Evolutionary conservation across 1,140 invertebrate species (phyloP), one percentile per base, ranked within the genome.

Genomic region (Forficula auricularia): DNA sequence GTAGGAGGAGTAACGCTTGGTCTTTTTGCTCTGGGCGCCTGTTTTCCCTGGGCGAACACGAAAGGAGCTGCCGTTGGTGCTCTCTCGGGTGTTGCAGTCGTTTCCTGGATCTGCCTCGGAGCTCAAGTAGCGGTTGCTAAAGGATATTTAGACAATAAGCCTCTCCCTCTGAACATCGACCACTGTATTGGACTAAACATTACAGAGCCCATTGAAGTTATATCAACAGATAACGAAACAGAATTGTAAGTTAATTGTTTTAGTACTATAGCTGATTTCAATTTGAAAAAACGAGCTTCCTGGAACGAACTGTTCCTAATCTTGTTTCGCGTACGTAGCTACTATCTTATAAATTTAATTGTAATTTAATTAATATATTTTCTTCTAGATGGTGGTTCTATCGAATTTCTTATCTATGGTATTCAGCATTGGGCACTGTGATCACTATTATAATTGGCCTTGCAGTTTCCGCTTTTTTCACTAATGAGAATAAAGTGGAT

Each of bases 1-100:
- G 79, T 89, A 2, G 83, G 85, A 2, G 87, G 86, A 13, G 79
- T 89, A 0, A 73, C 85, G 1, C 58, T 90, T 3, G 86, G 84
- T 1, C 58, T 90, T 3, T 91, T 91, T 56, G 79, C 80, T 0
- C 57, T 91, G 16, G 88, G 87, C 38, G 88, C 91, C 72, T 85
- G 86, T 53, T 76, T 87, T 38, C 84, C 85, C 1, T 83, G 72
- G 67, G 79, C 82, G 1, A 89, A 87, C 57, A 62, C 62, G 34
- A 55, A 77, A 66, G 71, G 82, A n/a, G 80, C 80, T 0, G 65
- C 77, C 40, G 55, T 58, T 15, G 82, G 82, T 22, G 65, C 75
- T 0, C 39, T 76, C 3, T 54, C 63, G n/a, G 66, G 74, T 33
- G 56, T 83, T 12, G 52, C 57, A 8, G 58, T 82, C 2, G 68